Evolutionary conservation across 2,888 invertebrate species (phyloP), one percentile per base, ranked within the genome.

Genomic region (Synanthedon vespiformis): DNA sequence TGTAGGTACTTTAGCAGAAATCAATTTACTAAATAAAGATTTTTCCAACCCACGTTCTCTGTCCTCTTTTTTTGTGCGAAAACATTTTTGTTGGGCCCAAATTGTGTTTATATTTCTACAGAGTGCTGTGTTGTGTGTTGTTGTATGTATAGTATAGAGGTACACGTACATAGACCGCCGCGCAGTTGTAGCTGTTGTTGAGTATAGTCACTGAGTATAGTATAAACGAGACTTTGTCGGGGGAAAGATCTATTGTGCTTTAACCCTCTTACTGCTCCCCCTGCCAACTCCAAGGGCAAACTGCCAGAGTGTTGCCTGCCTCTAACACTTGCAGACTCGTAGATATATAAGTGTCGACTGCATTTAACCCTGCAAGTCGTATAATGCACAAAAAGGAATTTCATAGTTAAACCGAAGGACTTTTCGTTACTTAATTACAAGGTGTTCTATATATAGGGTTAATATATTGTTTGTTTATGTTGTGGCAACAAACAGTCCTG

Each of bases 241-340:
- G 82, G 83, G 77, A 73, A 68, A 72, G 74, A 71, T 74, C 79
- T 69, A 81, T 86, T 86, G 84, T 86, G 70, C 71, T 48, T n/a
- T 71, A 74, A 81, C 85, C 85, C 85, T 83, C 84, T 78, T 77
- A 74, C 65, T 64, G 65, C 65, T 34, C 59, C 72, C 76, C 76
- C 40, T 34, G 47, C 70, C 68, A 65, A 70, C 65, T 51, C 72
- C 72, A 72, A 72, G 80, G 79, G 78, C 77, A 76, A 74, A 72
- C 68, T 65, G 63, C 57, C 16, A 48, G 65, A 65, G 68, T 65
- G 72, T 61, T 68, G 70, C 62, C 66, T 67, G 66, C 64, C 63
- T 62, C 62, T 62, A 74, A 74, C 70, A 68, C 72, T 61, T 59
- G 44, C 44, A 44, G 14, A 44, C 44, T 44, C 8, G 1, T n/a